These are phyloP conservation scores for Fopius arisanus DNA, from an alignment of 1,140 invertebrate genomes.

Conservation along the genomic window DNA sequence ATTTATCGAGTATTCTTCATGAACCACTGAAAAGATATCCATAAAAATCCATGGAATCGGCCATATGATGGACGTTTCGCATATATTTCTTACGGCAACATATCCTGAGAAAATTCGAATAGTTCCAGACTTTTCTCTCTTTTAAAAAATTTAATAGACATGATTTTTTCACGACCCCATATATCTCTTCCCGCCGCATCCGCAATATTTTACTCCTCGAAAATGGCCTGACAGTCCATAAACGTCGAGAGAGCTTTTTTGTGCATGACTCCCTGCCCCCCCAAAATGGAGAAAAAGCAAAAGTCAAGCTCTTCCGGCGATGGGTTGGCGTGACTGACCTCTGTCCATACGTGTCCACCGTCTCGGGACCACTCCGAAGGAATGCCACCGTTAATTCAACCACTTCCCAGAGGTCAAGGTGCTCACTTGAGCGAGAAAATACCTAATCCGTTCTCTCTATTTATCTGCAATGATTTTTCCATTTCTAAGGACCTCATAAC, in stretches of 20 bases:
- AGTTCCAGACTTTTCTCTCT: too few relatives aligned
- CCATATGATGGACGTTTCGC: too few relatives aligned
- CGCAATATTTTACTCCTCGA: not conserved
- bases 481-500: not conserved
- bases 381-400: not conserved
- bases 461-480: not conserved
- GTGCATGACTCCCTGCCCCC: not conserved
- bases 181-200: not conserved
- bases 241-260: slow-evolving; percentile 1
- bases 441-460: not conserved
- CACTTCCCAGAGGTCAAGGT: slow-evolving; percentile 2
- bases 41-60: too few relatives aligned
- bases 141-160: not conserved
- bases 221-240: not conserved
- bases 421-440: slow-evolving; percentile 10
- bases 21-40: too few relatives aligned
- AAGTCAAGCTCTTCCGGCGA: not conserved
- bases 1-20: too few relatives aligned
- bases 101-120: too few relatives aligned
- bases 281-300: not conserved
- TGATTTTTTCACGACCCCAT: not conserved
- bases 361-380: not conserved
- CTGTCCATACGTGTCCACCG: not conserved
- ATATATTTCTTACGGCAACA: too few relatives aligned
- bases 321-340: slow-evolving; percentile 1